Evolutionary conservation across 2,113 vertebrate genomes (phyloP).

Genomic region (Eolophus roseicapilla): DNA sequence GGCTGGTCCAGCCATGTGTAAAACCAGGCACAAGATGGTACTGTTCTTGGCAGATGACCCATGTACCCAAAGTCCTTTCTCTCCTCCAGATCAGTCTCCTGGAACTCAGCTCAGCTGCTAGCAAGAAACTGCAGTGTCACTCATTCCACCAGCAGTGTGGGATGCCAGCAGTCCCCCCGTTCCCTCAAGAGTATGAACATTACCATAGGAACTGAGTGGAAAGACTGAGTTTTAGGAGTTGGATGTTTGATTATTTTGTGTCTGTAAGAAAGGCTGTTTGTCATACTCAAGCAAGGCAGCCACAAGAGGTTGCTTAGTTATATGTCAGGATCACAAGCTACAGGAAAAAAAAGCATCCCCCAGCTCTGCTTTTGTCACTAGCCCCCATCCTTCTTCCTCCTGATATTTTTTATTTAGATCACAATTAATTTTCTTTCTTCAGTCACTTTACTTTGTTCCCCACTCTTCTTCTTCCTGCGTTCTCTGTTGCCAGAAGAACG

Average conservation of each 20-base stretch:
- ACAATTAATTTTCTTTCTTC: background rate
- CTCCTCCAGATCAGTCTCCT: background rate
- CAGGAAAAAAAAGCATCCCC: background rate
- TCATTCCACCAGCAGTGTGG: background rate
- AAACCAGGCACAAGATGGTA: background rate
- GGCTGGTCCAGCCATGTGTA: background rate
- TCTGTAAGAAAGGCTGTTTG: background rate
- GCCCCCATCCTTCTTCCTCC: background rate
- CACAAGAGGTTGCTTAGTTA: background rate
- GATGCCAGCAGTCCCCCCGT: fast-evolving
- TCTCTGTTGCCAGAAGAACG: background rate
- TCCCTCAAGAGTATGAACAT: background rate
- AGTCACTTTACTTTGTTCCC: background rate
- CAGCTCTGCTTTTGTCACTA: background rate
- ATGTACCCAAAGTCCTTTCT: background rate
- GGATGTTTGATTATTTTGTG: background rate
- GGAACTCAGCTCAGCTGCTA: background rate
- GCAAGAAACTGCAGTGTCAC: background rate
- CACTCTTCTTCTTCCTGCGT: background rate
- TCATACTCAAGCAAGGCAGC: background rate
- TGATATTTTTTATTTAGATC: background rate
- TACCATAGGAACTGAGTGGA: background rate
- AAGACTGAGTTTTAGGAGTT: background rate
- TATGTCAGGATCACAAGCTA: background rate
- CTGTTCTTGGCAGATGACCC: background rate